These are phyloP conservation scores for Lutjanus campechanus DNA, from an alignment of 2,797 vertebrate species.

Conservation along the genomic window DNA sequence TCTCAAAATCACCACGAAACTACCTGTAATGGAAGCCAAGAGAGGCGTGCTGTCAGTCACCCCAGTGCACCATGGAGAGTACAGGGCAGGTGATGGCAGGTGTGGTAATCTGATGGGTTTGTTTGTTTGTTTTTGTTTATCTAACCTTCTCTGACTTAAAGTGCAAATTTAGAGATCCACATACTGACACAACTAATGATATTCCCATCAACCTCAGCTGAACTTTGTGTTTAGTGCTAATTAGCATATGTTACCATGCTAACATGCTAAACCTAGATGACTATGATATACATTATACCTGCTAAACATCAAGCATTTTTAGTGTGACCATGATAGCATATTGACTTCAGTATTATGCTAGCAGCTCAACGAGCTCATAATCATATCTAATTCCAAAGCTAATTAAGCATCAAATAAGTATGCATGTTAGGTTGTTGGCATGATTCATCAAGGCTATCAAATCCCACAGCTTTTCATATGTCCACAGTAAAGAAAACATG, in stretches of 20 bases:
- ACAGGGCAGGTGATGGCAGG: too few species aligned
- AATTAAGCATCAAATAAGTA: background rate
- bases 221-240: background rate
- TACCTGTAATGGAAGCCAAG: too few species aligned
- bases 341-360: too few species aligned
- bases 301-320: background rate
- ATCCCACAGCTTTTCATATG: background rate
- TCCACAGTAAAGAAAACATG: background rate
- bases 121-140: too few species aligned
- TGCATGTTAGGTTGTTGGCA: background rate
- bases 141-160: background rate
- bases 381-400: background rate
- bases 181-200: background rate
- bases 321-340: background rate
- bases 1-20: too few species aligned
- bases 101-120: too few species aligned
- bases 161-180: background rate
- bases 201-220: background rate
- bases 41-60: too few species aligned
- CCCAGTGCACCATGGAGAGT: too few species aligned
- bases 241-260: background rate
- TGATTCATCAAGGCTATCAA: slow-evolving; percentile 2
- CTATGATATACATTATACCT: background rate
- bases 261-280: background rate
- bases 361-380: too few species aligned